Conservation (phyloP, 2,888 invertebrate genomes). For the Tortrix viridana region DNA sequence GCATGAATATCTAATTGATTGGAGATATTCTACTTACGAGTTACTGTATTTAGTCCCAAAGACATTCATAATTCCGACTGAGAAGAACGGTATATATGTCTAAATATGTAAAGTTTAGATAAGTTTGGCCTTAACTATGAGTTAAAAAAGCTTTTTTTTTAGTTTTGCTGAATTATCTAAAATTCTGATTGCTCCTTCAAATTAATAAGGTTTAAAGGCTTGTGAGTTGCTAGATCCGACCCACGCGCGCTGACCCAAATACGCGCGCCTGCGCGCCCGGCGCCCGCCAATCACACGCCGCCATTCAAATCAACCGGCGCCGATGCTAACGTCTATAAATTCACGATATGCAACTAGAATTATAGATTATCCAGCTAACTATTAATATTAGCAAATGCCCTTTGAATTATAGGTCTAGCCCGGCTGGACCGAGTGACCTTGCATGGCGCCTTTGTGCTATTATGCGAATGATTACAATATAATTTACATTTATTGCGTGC, state of each 20-base stretch:
- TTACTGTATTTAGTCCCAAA: too few species aligned
- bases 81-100: too few species aligned
- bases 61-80: too few species aligned
- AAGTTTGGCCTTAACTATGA: too few species aligned
- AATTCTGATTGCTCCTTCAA: conserved; percentile 30
- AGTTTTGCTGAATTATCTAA: conserved; percentile 25
- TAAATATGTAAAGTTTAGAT: too few species aligned
- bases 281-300: conserved; percentile 74
- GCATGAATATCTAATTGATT: not conserved
- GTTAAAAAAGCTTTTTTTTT: too few species aligned
- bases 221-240: conserved; percentile 65
- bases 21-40: not conserved
- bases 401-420: conserved; percentile 54
- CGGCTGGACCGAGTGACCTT: conserved; percentile 40
- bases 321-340: conserved; percentile 66
- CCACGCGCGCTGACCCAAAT: conserved; percentile 81
- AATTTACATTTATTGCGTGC: conserved; percentile 30
- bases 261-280: conserved; percentile 71
- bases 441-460: conserved; percentile 39
- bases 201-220: conserved; percentile 52
- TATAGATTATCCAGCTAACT: conserved; percentile 61
- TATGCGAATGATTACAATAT: conserved; percentile 33
- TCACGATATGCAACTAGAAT: conserved; percentile 64
- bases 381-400: conserved; percentile 69
- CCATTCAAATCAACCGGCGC: conserved; percentile 78